Base-by-base conservation (phyloP, 2,113 vertebrate genomes). In the Brachyhypopomus gauderio region DNA sequence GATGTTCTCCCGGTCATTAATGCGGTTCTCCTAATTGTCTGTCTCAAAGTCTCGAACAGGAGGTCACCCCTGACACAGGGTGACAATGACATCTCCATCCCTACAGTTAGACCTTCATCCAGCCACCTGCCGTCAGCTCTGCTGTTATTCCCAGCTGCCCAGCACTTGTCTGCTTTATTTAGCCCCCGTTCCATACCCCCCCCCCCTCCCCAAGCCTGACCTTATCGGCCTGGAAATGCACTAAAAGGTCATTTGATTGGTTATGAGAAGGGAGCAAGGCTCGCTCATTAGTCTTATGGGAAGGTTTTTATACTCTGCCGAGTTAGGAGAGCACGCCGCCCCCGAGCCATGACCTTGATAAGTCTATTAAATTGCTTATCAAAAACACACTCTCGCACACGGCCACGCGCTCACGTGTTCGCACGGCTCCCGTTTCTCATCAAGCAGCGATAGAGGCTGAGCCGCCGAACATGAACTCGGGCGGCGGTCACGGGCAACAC, bases 161-260 rank as follows among this genome's bases (percentile, higher is more conserved):
- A 11, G 34, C 36, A 9, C 38, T 11, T 11, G 5, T 56, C 27
- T 27, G 0, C 2, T 45, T 72, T 67, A 78, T 22, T 73, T 67
- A 52, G 20, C 20, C 12, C 12, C 38, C 23, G 25, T 55, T 14
- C 78, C 69, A n/a, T 34, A 30, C 62, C 69, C 20, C 55, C n/a
- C 6, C 59, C 30, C 30, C 30, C 30, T 3, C 30, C 30, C 1
- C 30, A 30, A 78, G 72, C 38, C 64, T 0, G 22, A 27, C 25
- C 55, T 78, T 52, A 52, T 19, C 36, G 48, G 22, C 76, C 17
- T 77, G 36, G 67, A 77, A 45, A 52, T 22, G 62, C 16, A 14
- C 34, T 72, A 62, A 72, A 80, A 76, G 64, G 64, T 27, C 41
- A 79, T 45, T 71, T 80, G 19, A 71, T 79, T 59, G 4, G 17